phyloP scores from a whole-genome alignment of 2,888 invertebrate genomes.

The Cosmia trapezina region DNA sequence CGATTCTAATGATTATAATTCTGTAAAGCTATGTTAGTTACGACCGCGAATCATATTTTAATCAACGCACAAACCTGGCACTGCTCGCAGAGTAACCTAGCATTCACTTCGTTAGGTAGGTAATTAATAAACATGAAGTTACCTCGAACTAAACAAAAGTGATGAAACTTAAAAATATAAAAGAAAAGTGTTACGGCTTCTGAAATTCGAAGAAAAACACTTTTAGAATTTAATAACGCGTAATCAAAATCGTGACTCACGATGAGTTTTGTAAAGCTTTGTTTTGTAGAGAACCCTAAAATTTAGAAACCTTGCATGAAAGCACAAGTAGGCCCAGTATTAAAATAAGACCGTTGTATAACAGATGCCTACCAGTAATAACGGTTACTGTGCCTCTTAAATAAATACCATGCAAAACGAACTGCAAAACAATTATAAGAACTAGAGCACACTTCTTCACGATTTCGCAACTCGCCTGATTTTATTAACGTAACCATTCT shows the following conservation, averaged over 20 bases:
- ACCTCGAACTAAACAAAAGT: neutral
- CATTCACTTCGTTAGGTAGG: too few relatives aligned
- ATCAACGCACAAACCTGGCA: too few relatives aligned
- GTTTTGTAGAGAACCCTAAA: conserved; percentile 18
- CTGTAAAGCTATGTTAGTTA: too few relatives aligned
- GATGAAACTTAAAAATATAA: neutral
- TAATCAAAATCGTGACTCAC: neutral
- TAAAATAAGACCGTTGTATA: conserved; percentile 56
- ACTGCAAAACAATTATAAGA: conserved; percentile 9
- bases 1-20: too few relatives aligned
- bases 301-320: conserved; percentile 41
- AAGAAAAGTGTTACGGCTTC: neutral
- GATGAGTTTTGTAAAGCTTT: neutral
- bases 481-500: neutral
- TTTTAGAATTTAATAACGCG: neutral
- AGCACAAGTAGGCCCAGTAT: conserved; percentile 44
- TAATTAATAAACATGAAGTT: too few relatives aligned
- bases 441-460: neutral
- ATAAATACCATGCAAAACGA: conserved; percentile 36
- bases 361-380: conserved; percentile 19
- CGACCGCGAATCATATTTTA: too few relatives aligned
- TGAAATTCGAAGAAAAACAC: neutral
- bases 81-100: too few relatives aligned
- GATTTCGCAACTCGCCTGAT: conserved; percentile 12
- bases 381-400: conserved; percentile 10